phyloP scores from a whole-genome alignment of 2,797 vertebrate species.

The Valencia hispanica region DNA sequence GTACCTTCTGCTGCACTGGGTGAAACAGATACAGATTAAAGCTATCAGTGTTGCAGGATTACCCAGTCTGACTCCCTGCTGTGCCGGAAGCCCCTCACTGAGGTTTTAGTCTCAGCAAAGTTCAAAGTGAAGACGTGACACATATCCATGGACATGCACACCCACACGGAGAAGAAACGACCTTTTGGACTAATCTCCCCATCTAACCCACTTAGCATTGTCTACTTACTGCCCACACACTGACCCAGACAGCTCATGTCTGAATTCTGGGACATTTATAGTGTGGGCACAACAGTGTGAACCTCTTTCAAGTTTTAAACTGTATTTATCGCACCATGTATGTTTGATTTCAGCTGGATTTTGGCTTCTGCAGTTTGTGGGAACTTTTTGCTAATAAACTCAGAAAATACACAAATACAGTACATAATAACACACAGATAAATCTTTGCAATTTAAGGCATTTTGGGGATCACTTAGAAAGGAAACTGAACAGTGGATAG shows the following conservation, averaged over 20 bases:
- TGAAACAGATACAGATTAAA: constrained; percentile 49
- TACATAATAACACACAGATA: neutral
- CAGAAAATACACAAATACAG: constrained; percentile 32
- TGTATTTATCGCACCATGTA: constrained; percentile 28
- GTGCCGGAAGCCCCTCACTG: constrained; percentile 31
- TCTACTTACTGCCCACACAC: constrained; percentile 48
- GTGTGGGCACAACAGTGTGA: constrained; percentile 12
- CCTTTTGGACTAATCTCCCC: constrained; percentile 59
- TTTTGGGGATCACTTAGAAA: constrained; percentile 49
- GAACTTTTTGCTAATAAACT: constrained; percentile 38
- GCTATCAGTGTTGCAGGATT: constrained; percentile 47
- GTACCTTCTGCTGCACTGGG: constrained; percentile 24
- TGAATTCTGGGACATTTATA: constrained; percentile 33
- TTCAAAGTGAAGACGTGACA: constrained; percentile 59
- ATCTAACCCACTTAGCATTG: constrained; percentile 60
- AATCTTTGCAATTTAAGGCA: constrained; percentile 32
- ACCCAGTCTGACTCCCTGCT: constrained; percentile 40
- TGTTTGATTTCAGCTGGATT: constrained; percentile 32
- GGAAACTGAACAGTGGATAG: constrained; percentile 35
- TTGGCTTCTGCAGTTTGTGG: constrained; percentile 28
- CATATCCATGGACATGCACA: constrained; percentile 10
- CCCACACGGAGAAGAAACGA: constrained; percentile 40
- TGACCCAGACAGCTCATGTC: constrained; percentile 51
- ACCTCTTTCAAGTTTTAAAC: constrained; percentile 20
- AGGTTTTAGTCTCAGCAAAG: constrained; percentile 44